phyloP scores from a whole-genome alignment of 2,113 vertebrate genomes.

The Cyprinodon brontotheroides region DNA sequence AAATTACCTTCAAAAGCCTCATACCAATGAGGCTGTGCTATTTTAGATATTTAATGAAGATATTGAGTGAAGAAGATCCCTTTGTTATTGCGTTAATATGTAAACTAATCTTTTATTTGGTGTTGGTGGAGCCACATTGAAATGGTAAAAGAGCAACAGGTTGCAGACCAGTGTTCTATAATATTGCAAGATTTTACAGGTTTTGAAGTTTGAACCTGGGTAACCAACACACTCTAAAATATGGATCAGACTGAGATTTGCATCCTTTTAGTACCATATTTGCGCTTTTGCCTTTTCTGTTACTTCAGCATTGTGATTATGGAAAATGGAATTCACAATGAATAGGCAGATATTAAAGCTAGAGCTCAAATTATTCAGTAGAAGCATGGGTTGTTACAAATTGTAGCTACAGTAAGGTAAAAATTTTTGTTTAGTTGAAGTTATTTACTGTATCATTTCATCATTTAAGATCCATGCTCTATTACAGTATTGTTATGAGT shows the following conservation, averaged over 20 bases:
- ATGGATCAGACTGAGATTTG: background rate
- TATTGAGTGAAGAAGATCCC: too few relatives aligned
- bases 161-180: too few relatives aligned
- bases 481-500: background rate
- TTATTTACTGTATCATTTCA: too few relatives aligned
- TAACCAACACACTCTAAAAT: background rate
- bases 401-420: too few relatives aligned
- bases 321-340: background rate
- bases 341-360: background rate
- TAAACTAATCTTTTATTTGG: too few relatives aligned
- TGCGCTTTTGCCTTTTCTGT: accelerated
- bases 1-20: too few relatives aligned
- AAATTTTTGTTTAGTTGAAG: too few relatives aligned
- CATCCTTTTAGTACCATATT: accelerated
- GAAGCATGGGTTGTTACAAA: background rate
- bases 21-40: too few relatives aligned
- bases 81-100: too few relatives aligned
- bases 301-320: background rate
- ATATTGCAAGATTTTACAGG: background rate
- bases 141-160: too few relatives aligned
- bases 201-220: background rate
- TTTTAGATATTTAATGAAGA: too few relatives aligned
- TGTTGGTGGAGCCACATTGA: too few relatives aligned
- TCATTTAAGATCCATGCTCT: background rate
- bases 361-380: background rate